Percentiles rank a stretch among this genome's conserved stretches.
phyloP scores from a whole-genome alignment of 2,888 invertebrate species.

The Blera fallax region DNA sequence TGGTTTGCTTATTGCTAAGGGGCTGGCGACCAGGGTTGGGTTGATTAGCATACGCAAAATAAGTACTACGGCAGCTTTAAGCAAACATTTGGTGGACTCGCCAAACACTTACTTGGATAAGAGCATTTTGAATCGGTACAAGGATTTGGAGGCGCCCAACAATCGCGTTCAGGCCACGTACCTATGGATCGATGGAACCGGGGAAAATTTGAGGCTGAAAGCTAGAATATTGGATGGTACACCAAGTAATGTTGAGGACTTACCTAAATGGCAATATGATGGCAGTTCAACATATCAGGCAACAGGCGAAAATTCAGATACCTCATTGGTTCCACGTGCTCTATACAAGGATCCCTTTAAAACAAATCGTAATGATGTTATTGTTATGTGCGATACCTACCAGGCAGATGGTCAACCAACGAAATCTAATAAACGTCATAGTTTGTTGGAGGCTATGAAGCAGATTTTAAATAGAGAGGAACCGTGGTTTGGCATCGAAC shows the following conservation, averaged over 20 bases:
- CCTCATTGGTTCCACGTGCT: slow-evolving; percentile 88
- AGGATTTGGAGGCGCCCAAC: slow-evolving; percentile 85
- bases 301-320: slow-evolving; percentile 86
- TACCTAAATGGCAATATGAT: slow-evolving; percentile 90
- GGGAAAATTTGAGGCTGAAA: slow-evolving; percentile 87
- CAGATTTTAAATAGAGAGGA: slow-evolving; percentile 84
- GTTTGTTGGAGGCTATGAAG: slow-evolving; percentile 83
- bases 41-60: slow-evolving; percentile 27
- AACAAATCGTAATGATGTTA: slow-evolving; percentile 86
- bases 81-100: slow-evolving; percentile 82
- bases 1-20: slow-evolving; percentile 34
- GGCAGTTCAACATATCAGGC: slow-evolving; percentile 88
- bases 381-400: slow-evolving; percentile 91
- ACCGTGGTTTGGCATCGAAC: slow-evolving; percentile 90
- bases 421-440: slow-evolving; percentile 83
- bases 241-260: slow-evolving; percentile 84
- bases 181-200: slow-evolving; percentile 90
- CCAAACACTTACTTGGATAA: slow-evolving; percentile 92
- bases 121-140: slow-evolving; percentile 87
- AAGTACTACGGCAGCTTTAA: slow-evolving; percentile 1
- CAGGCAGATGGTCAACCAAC: slow-evolving; percentile 83
- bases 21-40: slow-evolving; percentile 23
- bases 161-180: slow-evolving; percentile 85
- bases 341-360: slow-evolving; percentile 92
- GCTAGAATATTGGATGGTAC: slow-evolving; percentile 87